Evolutionary conservation across 2,888 invertebrate genomes (phyloP).

Genomic region (Lepidochitona cinerea): DNA sequence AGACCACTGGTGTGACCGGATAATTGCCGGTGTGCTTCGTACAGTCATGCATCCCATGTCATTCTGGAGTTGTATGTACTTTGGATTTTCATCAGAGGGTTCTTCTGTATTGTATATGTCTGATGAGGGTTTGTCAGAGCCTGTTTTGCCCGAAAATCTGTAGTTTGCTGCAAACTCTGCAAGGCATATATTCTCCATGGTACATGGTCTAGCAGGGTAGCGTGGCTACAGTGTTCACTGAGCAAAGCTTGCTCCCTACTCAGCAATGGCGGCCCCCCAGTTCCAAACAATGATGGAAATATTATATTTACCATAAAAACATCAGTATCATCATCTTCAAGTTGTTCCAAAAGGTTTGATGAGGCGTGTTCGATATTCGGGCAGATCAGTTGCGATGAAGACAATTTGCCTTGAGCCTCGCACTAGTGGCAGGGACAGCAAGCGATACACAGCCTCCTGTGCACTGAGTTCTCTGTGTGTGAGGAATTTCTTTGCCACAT

Average conservation of each 20-base stretch:
- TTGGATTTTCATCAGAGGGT: background rate
- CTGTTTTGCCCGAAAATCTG: background rate
- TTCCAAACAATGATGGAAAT: background rate
- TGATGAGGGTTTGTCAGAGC: background rate
- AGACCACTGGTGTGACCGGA: constrained; percentile 6
- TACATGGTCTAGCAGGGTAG: constrained; percentile 45
- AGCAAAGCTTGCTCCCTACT: constrained; percentile 1
- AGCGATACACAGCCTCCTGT: constrained; percentile 37
- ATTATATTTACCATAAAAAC: background rate
- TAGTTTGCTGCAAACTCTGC: constrained; percentile 47
- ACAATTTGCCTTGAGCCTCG: constrained; percentile 16
- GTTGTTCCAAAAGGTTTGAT: constrained; percentile 40
- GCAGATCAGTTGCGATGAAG: constrained; percentile 35
- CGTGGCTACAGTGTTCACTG: constrained; percentile 37
- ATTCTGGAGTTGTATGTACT: constrained; percentile 18
- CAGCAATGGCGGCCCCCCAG: background rate
- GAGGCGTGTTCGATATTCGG: constrained; percentile 40
- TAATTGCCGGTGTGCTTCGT: constrained; percentile 8
- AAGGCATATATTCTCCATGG: constrained; percentile 48
- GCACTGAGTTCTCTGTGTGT: constrained; percentile 36
- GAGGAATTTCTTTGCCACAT: constrained; percentile 27
- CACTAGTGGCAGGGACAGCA: constrained; percentile 33
- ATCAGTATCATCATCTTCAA: constrained; percentile 28
- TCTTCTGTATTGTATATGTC: background rate
- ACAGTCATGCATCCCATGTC: constrained; percentile 9